These are phyloP conservation scores for Hirtodrosophila cameraria DNA, from an alignment of 2,888 invertebrate genomes.

Conservation along the genomic window DNA sequence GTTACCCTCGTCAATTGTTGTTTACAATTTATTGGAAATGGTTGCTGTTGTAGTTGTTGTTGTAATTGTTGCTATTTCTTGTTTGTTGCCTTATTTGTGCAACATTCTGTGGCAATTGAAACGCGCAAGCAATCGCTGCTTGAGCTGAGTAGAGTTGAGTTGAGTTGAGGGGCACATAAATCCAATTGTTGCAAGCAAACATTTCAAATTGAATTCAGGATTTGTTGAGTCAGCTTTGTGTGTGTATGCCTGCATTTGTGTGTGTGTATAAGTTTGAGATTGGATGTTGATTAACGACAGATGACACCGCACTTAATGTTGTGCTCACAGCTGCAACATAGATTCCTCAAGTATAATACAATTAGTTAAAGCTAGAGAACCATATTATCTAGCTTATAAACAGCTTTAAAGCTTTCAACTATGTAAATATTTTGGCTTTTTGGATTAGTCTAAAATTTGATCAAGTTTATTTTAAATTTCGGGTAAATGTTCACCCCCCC, in stretches of 20 bases:
- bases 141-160: not conserved
- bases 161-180: conserved; percentile 38
- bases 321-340: too few species aligned
- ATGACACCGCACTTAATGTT: conserved; percentile 21
- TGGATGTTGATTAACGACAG: conserved; percentile 30
- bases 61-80: conserved; percentile 13
- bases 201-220: conserved; percentile 25
- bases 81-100: conserved; percentile 39
- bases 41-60: conserved; percentile 8
- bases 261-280: not conserved
- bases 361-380: not conserved
- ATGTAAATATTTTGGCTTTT: too few species aligned
- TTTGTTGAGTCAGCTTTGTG: conserved; percentile 41
- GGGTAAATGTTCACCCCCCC: too few species aligned
- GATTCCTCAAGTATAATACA: not conserved
- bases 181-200: conserved; percentile 31
- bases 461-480: too few species aligned
- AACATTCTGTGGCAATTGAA: conserved; percentile 31
- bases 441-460: too few species aligned
- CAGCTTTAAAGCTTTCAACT: not conserved
- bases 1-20: conserved; percentile 46
- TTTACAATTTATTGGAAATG: conserved; percentile 15
- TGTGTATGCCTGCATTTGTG: conserved; percentile 4
- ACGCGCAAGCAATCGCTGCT: conserved; percentile 16
- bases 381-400: not conserved